Evolutionary conservation across 2,888 invertebrate species (phyloP), one percentile per base, ranked within the genome.

Genomic region (Kuschelorhynchus macadamiae): DNA sequence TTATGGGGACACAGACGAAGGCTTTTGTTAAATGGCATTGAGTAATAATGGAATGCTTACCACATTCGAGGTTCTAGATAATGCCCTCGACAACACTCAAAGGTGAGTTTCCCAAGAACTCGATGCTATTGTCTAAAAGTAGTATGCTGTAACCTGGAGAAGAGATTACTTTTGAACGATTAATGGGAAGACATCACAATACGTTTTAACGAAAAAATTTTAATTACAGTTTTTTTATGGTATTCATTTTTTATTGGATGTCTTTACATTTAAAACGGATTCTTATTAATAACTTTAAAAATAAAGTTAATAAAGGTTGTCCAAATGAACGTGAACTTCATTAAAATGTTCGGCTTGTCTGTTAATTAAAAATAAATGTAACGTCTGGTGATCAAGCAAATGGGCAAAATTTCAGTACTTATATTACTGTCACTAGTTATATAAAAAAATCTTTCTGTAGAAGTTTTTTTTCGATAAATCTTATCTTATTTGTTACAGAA

Each of bases 51-150:
- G n/a, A n/a, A n/a, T n/a, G n/a, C n/a, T n/a, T n/a, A n/a, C n/a
- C n/a, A n/a, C n/a, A n/a, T n/a, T n/a, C n/a, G n/a, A n/a, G n/a
- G n/a, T n/a, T n/a, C n/a, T n/a, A n/a, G n/a, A 76, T 77, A 79
- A 79, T 79, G 78, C 79, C 79, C 79, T 78, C 79, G 79, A 80
- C 79, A 80, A 80, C 79, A 74, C 74, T 71, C 59, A n/a, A n/a
- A n/a, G n/a, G n/a, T n/a, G n/a, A n/a, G 69, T 55, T 65, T 71
- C 66, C 71, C 70, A 67, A 67, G 65, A 69, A 69, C 69, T 49
- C 64, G 52, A 68, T 68, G 68, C 63, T 68, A 68, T 68, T 68
- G 68, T 68, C 63, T 57, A 68, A 68, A 66, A 56, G 60, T 61
- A 56, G 67, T 67, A 67, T 55, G 55, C 42, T 61, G 63, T 42